Base-by-base conservation (phyloP, 2,888 invertebrate genomes). In the Agonopterix subpropinquella region DNA sequence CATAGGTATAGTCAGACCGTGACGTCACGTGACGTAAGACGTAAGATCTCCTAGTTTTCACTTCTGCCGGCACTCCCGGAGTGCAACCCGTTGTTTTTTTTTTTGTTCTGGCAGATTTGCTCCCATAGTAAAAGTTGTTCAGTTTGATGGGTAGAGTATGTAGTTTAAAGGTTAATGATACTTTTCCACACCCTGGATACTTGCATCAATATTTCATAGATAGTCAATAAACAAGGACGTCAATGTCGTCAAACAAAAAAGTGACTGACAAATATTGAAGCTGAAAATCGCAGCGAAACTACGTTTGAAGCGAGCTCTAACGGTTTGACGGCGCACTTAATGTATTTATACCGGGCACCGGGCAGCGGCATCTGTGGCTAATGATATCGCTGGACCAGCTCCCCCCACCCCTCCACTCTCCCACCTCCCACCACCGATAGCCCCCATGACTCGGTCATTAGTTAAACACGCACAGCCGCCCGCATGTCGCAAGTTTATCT, bases 391-490 rank as follows among this genome's bases (percentile, higher is more conserved):
- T 70, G 80, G 80, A 80, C 83, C 73, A 55, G 65, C 61, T 64
- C 60, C 63, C 65, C 53, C 55, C 51, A 42, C 52, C 51, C 53
- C 55, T 59, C 55, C 54, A 53, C 56, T 44, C 54, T 5, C 52
- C 45, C 54, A 45, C 54, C 56, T 55, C 54, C 28, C 39, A 18
- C 48, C 43, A 51, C 58, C 45, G 45, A 58, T 53, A 51, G 59
- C 82, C 86, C 82, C 80, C 80, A 81, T 80, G 77, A 77, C 74
- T 80, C 80, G 85, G 85, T 87, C 87, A 88, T 89, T 89, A 89
- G 87, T 87, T 89, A 88, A 89, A 85, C 87, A 88, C 87, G 87
- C 88, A 83, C 79, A 79, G 77, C 65, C 75, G 80, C 87, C 87
- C 87, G 87, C 87, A 87, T 87, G 11, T 11, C 42, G 42, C 42